A percentile compares a stretch with the other conserved stretches of the same genome.
Evolutionary conservation across 1,140 invertebrate species (phyloP).

Genomic region (Sesamia nonagrioides): DNA sequence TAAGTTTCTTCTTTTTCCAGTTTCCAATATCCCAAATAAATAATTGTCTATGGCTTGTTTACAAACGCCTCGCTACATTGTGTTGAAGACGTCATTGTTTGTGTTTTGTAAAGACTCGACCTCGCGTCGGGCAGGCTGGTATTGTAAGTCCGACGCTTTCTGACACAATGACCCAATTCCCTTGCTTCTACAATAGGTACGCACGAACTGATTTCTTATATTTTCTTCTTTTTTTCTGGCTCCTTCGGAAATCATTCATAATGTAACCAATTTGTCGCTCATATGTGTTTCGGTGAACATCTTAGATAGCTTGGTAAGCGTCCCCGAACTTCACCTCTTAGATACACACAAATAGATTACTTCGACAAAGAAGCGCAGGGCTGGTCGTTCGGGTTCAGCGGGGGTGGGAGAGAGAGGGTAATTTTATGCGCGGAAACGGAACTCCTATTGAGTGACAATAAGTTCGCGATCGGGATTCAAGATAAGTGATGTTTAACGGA

Average conservation of each 20-base stretch:
- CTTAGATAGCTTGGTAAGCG: neutral
- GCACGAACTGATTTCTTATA: neutral
- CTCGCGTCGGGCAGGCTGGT: neutral
- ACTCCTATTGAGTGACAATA: conserved; percentile 28
- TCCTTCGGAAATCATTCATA: neutral
- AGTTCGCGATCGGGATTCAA: neutral
- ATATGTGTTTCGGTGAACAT: neutral
- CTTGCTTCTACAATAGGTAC: neutral
- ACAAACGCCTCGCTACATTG: neutral
- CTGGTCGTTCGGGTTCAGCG: too few species aligned
- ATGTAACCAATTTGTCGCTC: conserved; percentile 4
- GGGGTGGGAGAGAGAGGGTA: neutral
- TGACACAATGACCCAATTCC: conserved; percentile 30
- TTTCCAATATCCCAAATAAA: neutral
- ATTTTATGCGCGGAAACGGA: conserved; percentile 34
- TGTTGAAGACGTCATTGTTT: conserved; percentile 23
- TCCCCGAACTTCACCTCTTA: neutral
- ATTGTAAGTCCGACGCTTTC: conserved; percentile 18
- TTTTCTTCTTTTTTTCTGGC: neutral
- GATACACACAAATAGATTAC: conserved; percentile 13
- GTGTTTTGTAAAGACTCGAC: conserved; percentile 17
- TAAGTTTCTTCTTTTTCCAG: neutral
- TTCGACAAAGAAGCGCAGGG: neutral
- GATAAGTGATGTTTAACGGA: conserved; percentile 31
- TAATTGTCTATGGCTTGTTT: neutral